Conservation (phyloP, 2,113 vertebrate species). For the Callochromis pleurospilus region DNA sequence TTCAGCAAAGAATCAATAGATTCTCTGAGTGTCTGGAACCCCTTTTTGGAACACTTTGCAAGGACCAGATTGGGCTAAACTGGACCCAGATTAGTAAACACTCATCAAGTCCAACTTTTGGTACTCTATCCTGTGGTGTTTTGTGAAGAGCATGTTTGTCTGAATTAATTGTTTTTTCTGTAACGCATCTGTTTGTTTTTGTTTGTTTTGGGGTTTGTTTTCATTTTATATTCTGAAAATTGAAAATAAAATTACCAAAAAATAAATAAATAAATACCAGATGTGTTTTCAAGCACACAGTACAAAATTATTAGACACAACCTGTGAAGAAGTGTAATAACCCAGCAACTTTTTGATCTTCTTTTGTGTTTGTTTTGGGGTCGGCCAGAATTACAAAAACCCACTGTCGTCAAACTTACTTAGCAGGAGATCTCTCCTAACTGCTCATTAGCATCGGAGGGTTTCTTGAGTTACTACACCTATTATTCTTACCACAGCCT, state of each 20-base stretch:
- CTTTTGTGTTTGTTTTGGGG: background rate
- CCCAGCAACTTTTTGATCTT: background rate
- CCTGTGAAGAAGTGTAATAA: background rate
- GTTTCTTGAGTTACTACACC: background rate
- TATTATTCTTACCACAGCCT: background rate
- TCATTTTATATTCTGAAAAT: background rate
- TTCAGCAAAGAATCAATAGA: background rate
- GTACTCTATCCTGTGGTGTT: background rate
- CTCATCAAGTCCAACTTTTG: background rate
- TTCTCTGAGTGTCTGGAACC: background rate
- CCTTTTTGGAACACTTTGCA: background rate
- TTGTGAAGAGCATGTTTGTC: background rate
- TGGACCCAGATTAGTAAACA: background rate
- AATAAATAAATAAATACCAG: background rate
- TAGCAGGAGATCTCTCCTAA: background rate
- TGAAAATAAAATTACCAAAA: background rate
- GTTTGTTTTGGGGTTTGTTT: background rate
- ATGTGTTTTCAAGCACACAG: fast-evolving
- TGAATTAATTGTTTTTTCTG: background rate
- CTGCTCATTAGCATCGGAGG: background rate
- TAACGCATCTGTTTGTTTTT: background rate
- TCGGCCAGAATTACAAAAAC: fast-evolving
- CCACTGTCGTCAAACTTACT: background rate
- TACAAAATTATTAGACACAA: background rate
- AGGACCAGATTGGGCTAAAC: background rate